Evolutionary conservation across 2,113 vertebrate genomes (phyloP).

Genomic region (Corythornis vintsioides): DNA sequence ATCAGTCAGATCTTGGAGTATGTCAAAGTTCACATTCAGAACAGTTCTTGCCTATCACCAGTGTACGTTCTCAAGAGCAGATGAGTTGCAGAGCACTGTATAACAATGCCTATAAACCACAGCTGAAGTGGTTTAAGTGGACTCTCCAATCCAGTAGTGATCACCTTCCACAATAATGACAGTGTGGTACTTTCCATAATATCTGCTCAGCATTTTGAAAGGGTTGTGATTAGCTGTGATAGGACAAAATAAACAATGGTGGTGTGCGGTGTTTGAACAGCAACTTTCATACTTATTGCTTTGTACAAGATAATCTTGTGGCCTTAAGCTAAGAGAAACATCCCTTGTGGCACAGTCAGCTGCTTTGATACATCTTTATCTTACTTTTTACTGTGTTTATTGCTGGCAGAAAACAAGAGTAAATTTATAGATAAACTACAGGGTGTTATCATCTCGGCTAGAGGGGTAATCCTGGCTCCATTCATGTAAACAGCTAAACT

Average conservation of each 20-base stretch:
- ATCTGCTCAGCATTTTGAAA: not conserved
- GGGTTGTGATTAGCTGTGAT: slow-evolving; percentile 41
- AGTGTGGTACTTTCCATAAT: not conserved
- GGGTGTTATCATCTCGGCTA: slow-evolving; percentile 29
- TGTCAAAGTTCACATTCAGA: not conserved
- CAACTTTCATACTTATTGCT: not conserved
- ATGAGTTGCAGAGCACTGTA: not conserved
- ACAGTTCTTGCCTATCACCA: not conserved
- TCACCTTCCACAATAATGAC: not conserved
- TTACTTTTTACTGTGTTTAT: slow-evolving; percentile 45
- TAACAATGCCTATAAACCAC: not conserved
- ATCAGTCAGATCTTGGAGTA: not conserved
- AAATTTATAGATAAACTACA: slow-evolving; percentile 60
- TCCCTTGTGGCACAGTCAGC: slow-evolving; percentile 29
- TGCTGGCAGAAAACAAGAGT: slow-evolving; percentile 67
- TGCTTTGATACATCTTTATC: slow-evolving; percentile 51
- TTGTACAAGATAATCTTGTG: not conserved
- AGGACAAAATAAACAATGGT: slow-evolving; percentile 43
- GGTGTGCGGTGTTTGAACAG: slow-evolving; percentile 38
- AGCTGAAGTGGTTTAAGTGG: not conserved
- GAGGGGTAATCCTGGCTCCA: slow-evolving; percentile 30
- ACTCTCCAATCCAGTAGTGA: not conserved
- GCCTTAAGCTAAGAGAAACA: slow-evolving; percentile 14
- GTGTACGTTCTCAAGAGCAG: slow-evolving; percentile 1
- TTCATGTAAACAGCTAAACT: slow-evolving; percentile 63